Conservation (phyloP, 1,140 invertebrate species). For the Lordiphosa mommai region DNA sequence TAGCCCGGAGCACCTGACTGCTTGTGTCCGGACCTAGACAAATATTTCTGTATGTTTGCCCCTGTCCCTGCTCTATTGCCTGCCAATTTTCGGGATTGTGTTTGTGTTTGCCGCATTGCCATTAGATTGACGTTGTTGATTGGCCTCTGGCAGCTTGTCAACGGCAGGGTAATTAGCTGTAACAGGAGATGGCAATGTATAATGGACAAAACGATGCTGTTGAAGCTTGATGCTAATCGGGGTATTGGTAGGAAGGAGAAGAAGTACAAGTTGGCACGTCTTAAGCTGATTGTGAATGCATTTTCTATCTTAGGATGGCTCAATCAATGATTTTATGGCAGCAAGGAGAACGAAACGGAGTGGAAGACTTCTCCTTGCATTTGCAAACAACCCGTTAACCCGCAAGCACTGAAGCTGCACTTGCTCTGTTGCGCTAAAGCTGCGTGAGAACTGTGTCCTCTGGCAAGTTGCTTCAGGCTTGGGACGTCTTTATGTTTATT, state of each 20-base stretch:
- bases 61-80: conserved; percentile 27
- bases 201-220: not conserved
- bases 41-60: conserved; percentile 22
- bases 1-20: too few species aligned
- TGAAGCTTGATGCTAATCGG: conserved; percentile 2
- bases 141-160: conserved; percentile 27
- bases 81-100: conserved; percentile 36
- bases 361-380: conserved; percentile 42
- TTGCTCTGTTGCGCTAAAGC: conserved; percentile 8
- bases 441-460: not conserved
- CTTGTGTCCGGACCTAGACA: not conserved
- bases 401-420: conserved; percentile 22
- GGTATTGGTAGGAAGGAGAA: not conserved
- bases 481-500: not conserved
- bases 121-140: conserved; percentile 35
- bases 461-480: not conserved
- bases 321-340: conserved; percentile 52
- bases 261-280: not conserved
- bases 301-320: conserved; percentile 12
- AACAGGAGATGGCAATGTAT: conserved; percentile 20
- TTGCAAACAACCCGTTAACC: conserved; percentile 44
- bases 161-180: conserved; percentile 54
- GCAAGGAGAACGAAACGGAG: conserved; percentile 18
- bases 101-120: conserved; percentile 23
- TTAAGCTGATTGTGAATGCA: conserved; percentile 43